phyloP scores from a whole-genome alignment of 2,888 invertebrate genomes.

The Plebejus anna region DNA sequence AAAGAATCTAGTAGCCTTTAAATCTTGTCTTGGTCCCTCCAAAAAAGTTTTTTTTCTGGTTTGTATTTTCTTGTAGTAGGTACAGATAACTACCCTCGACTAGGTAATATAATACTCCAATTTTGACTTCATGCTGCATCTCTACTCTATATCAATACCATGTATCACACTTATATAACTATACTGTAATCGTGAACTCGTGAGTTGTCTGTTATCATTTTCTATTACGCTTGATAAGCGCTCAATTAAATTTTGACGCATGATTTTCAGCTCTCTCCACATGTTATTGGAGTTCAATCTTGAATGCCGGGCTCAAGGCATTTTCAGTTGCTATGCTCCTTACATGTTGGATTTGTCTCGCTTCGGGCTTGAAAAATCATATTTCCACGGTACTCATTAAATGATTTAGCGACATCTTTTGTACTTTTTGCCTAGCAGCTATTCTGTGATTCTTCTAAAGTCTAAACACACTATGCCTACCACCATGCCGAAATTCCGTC shows the following conservation, averaged over 20 bases:
- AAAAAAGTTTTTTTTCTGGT: no score
- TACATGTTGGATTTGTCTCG: not conserved
- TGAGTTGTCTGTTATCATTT: slow-evolving; percentile 13
- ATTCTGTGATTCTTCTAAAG: no score
- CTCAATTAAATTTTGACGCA: not conserved
- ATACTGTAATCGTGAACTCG: not conserved
- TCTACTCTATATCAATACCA: not conserved
- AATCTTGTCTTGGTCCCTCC: no score
- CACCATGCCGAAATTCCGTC: no score
- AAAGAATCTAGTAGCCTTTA: no score
- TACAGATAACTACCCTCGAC: not conserved
- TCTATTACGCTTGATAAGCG: slow-evolving; percentile 24
- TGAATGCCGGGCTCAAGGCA: not conserved
- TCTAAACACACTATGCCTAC: no score
- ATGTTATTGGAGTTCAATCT: slow-evolving; percentile 19
- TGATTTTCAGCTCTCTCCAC: slow-evolving; percentile 15
- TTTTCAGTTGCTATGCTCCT: slow-evolving; percentile 6
- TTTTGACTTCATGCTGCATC: not conserved
- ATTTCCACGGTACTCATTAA: not conserved
- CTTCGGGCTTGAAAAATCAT: not conserved
- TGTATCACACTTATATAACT: not conserved
- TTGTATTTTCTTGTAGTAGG: not conserved
- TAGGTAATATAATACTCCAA: not conserved
- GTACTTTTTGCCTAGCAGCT: not conserved
- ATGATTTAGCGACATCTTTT: not conserved